These are phyloP conservation scores for Spea multiplicata DNA, from an alignment of 2,113 vertebrate species.

Conservation along the genomic window DNA sequence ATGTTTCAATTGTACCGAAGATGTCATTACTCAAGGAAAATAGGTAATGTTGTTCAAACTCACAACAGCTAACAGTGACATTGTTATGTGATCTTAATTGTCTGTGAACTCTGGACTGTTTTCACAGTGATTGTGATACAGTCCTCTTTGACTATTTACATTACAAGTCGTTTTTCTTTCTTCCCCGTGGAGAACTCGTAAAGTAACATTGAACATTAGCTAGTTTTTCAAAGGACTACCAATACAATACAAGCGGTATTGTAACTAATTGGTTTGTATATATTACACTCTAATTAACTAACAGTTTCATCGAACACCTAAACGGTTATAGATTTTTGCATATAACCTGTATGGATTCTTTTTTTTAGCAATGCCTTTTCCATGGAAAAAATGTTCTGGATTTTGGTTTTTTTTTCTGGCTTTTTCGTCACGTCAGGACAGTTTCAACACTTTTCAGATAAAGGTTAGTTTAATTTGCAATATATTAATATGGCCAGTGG, in stretches of 20 bases:
- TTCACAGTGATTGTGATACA: conserved; percentile 1
- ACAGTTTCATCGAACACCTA: conserved; percentile 30
- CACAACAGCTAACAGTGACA: not conserved
- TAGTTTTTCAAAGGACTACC: conserved; percentile 32
- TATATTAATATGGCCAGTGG: no score
- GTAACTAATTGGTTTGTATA: conserved; percentile 41
- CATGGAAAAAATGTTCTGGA: no score
- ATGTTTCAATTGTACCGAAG: conserved; percentile 5
- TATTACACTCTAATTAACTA: conserved; percentile 37
- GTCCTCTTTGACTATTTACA: not conserved
- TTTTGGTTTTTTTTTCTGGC: no score
- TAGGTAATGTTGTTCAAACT: conserved; percentile 6
- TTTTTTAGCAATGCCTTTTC: no score
- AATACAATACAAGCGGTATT: conserved; percentile 10
- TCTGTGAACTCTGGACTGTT: conserved; percentile 12
- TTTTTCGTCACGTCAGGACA: no score
- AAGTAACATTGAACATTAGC: conserved; percentile 18
- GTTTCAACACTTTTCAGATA: no score
- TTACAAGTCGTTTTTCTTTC: not conserved
- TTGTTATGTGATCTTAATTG: conserved; percentile 22
- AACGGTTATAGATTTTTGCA: conserved; percentile 35
- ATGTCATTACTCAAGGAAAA: conserved; percentile 18
- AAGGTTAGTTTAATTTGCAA: no score
- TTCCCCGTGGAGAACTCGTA: not conserved
- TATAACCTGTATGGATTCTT: conserved; percentile 30